Base-by-base conservation (phyloP, 2,888 invertebrate species). In the Cantharis nigra region DNA sequence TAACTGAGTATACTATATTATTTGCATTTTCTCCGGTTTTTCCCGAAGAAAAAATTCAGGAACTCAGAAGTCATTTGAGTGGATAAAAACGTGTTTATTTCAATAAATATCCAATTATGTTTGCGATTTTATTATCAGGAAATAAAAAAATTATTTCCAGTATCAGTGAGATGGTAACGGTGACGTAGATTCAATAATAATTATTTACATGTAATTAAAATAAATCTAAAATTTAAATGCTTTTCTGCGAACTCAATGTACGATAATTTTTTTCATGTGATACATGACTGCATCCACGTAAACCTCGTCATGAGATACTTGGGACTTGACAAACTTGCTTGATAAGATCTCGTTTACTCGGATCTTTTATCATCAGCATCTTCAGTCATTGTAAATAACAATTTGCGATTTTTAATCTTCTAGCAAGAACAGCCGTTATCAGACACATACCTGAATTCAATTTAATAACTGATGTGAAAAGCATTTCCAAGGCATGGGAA, bases 271-370 rank as follows among this genome's bases (percentile, higher is more conserved):
- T 23, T 69, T 33, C 71, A 65, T 74, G 77, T 33, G 33, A 70
- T 72, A 77, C 77, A 77, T 77, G 77, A 77, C 72, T 75, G 71
- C 63, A 64, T 74, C 72, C 74, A 77, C 77, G 77, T 77, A 77
- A 74, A 69, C 33, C 74, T 74, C 13, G 74, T 74, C 70, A 77
- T 33, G 74, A 74, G 77, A 77, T 74, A 26, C 26, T 26, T 26
- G 26, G 26, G 26, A 73, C 77, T 70, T 69, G 30, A 64, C 33
- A 30, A 30, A 30, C 30, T 30, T 11, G 30, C 30, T 30, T 30
- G 30, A 30, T 30, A 11, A n/a, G 13, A 33, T 33, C 49, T n/a
- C n/a, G n/a, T 49, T 49, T 13, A n/a, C n/a, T n/a, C n/a, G 49
- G n/a, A 49, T n/a, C n/a, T n/a, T n/a, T 49, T n/a, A 5, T n/a